phyloP scores from a whole-genome alignment of 2,113 vertebrate genomes.

The Cisticola juncidis region DNA sequence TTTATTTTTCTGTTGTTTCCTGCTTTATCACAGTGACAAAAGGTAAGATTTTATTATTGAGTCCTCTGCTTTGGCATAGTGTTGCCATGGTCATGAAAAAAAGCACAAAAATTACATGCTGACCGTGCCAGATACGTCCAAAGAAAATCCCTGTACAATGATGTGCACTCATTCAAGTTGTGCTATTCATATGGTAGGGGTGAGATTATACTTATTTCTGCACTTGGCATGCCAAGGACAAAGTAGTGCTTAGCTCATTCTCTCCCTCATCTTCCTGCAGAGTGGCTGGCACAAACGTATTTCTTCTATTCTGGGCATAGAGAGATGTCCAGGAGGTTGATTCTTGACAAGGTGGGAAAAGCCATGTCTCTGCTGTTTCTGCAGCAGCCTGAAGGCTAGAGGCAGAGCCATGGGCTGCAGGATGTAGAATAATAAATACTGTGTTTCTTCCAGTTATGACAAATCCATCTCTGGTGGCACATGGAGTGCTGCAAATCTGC shows the following conservation, averaged over 20 bases:
- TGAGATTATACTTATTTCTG: not conserved
- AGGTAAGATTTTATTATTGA: not conserved
- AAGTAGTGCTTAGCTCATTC: not conserved
- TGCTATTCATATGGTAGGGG: not conserved
- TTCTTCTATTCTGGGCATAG: not conserved
- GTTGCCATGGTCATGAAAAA: not conserved
- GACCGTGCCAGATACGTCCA: not conserved
- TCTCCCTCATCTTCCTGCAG: not conserved
- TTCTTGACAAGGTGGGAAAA: not conserved
- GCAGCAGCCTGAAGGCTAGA: not conserved
- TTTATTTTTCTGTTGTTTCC: too few relatives aligned
- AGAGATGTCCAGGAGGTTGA: not conserved
- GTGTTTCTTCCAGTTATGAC: not conserved
- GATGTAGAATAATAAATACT: not conserved
- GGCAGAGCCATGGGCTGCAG: not conserved
- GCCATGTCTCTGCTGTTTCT: not conserved
- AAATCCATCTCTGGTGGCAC: not conserved
- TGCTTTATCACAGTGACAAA: not conserved
- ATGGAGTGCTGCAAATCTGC: not conserved
- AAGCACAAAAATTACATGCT: not conserved
- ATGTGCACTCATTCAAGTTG: not conserved
- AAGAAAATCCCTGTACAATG: not conserved
- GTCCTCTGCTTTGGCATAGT: not conserved
- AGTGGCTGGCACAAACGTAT: not conserved
- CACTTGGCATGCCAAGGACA: not conserved